phyloP scores from a whole-genome alignment of 2,797 vertebrate genomes.

The Sebastolobus alascanus region DNA sequence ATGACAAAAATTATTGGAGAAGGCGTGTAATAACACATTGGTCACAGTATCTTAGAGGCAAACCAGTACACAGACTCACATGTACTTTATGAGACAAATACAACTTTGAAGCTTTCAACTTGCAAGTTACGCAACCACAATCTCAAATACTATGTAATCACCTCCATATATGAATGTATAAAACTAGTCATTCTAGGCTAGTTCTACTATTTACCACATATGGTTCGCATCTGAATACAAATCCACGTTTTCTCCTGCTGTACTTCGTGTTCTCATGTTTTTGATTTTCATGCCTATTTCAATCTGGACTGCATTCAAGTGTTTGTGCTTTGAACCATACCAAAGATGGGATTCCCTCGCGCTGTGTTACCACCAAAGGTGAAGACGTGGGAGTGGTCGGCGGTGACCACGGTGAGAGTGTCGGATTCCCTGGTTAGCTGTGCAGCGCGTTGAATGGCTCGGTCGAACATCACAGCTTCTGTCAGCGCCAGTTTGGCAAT shows the following conservation, averaged over 20 bases:
- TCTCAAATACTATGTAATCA: neutral
- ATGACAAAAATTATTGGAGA: neutral
- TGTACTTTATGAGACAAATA: neutral
- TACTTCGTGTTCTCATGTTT: too few species aligned
- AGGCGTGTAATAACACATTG: conserved; percentile 7
- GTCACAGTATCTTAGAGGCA: conserved; percentile 2
- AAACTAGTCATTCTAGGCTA: neutral
- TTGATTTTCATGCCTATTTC: neutral
- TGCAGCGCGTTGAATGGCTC: conserved; percentile 81
- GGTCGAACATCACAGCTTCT: conserved; percentile 88
- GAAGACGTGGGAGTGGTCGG: conserved; percentile 90
- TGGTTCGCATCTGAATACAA: neutral
- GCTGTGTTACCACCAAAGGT: conserved; percentile 88
- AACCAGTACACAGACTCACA: neutral
- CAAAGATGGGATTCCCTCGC: conserved; percentile 89
- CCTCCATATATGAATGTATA: neutral
- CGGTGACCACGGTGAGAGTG: conserved; percentile 88
- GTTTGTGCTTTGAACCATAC: conserved; percentile 71
- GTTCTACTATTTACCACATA: neutral
- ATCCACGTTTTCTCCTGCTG: neutral
- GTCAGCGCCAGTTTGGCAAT: conserved; percentile 87
- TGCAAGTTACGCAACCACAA: neutral
- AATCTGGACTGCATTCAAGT: neutral
- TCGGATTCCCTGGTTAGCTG: conserved; percentile 83
- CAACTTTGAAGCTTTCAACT: neutral